Conservation (phyloP, 2,113 vertebrate species). For the Origma solitaria region DNA sequence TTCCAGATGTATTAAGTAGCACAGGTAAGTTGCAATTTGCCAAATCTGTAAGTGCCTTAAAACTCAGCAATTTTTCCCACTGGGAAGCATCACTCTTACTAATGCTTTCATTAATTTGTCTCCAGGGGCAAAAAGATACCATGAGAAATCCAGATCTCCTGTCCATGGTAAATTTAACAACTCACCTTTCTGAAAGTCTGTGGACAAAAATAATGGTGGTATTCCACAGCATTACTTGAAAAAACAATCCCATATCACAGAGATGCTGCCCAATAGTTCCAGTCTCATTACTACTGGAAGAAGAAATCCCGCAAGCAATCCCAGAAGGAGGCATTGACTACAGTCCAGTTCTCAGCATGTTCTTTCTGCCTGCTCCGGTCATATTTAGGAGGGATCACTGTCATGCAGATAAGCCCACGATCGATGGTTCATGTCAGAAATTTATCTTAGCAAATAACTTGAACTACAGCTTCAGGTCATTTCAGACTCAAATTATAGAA, state of each 20-base stretch:
- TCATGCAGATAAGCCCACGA: background rate
- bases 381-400: background rate
- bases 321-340: background rate
- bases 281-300: background rate
- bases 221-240: background rate
- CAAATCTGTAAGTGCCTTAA: background rate
- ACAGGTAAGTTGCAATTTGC: background rate
- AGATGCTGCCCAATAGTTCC: background rate
- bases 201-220: background rate
- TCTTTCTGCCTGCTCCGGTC: background rate
- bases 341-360: background rate
- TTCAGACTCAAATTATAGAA: background rate
- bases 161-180: background rate
- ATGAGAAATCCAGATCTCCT: background rate
- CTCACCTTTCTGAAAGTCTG: background rate
- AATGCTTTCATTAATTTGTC: background rate
- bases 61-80: background rate
- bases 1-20: background rate
- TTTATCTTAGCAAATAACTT: background rate
- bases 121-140: background rate
- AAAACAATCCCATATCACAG: background rate
- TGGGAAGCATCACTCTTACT: background rate
- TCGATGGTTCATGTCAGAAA: background rate
- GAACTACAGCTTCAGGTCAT: background rate
- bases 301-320: background rate